Base-by-base conservation (phyloP, 2,888 invertebrate species). In the Aphelenchoides bicaudatus region DNA sequence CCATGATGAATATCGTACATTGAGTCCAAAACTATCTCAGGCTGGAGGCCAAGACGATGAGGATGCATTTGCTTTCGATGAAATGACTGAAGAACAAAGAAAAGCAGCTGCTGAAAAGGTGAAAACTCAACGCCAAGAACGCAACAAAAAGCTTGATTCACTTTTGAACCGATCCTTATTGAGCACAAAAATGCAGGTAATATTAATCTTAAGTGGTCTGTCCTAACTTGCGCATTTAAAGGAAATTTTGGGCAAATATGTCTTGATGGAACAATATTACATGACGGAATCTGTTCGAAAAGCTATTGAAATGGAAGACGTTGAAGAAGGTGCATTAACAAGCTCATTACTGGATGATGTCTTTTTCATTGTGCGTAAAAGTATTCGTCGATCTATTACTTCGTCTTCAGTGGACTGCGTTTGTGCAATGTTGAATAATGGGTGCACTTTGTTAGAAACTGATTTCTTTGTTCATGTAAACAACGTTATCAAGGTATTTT, bases 291-390 rank as follows among this genome's bases (percentile, higher is more conserved):
- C 91, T 75, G 88, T 94, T 0, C 85, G 87, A 47, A 96, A 94
- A 82, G 96, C 93, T 1, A 84, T 91, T 51, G 85, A 86, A 58
- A 84, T 91, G 84, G 90, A 91, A 74, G 82, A 87, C 86, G 73
- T 82, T 88, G 62, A 88, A 54, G 80, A 81, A 29, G 78, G 79
- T n/a, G 73, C 80, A 27, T 71, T 81, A 30, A 87, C 87, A 0
- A 91, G 73, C 2, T 92, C 90, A 68, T 87, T 98, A 84, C 89
- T 96, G 0, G 98, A 98, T 80, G 96, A 98, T 81, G 88, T 93
- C 0, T 96, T 96, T 82, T 98, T 91, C 80, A 91, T 98, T 67
- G 86, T 94, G 2, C 87, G 91, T 74, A 96, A 96, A 82, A 91
- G 92, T 73, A 88, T 94, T 51, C 89, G 91, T 67, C 87, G 96